Evolutionary conservation across 64 coral and sea anemone genomes (phyloP).

Genomic region (Montipora foliosa): DNA sequence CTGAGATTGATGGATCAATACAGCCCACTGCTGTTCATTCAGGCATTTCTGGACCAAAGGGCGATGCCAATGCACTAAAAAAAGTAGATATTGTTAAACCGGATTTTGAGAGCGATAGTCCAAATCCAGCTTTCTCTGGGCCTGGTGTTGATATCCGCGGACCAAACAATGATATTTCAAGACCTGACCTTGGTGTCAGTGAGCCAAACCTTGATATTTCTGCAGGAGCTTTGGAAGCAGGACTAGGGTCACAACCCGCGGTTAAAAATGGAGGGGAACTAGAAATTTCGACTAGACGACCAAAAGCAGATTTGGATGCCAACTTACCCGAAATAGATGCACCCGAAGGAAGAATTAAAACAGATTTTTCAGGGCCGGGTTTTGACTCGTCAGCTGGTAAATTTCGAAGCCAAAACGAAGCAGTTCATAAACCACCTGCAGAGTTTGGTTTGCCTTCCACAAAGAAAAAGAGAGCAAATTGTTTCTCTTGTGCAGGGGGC

Average conservation of each 20-base stretch:
- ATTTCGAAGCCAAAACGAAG: not conserved
- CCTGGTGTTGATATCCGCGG: not conserved
- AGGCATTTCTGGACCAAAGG: too few species aligned
- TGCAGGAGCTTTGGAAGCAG: too few species aligned
- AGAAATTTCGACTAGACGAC: not conserved
- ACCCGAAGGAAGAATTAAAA: not conserved
- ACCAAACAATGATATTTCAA: not conserved
- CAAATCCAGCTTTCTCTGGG: too few species aligned
- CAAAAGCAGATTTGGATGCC: not conserved
- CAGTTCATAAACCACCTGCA: not conserved
- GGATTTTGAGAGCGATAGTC: too few species aligned
- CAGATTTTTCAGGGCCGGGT: not conserved
- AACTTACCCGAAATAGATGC: not conserved
- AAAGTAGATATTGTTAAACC: too few species aligned
- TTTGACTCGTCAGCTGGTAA: not conserved
- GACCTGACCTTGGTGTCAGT: not conserved
- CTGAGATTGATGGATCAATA: not conserved
- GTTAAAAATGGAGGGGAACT: not conserved
- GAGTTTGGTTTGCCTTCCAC: not conserved
- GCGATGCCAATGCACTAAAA: not conserved
- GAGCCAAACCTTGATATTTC: not conserved
- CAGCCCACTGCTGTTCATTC: not conserved
- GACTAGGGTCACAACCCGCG: too few species aligned
- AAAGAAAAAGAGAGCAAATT: constrained; percentile 22
- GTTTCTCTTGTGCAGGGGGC: constrained; percentile 16